Percentiles rank a stretch among this genome's conserved stretches.
Evolutionary conservation across 2,113 vertebrate genomes (phyloP).

Genomic region (Crotophaga sulcirostris): DNA sequence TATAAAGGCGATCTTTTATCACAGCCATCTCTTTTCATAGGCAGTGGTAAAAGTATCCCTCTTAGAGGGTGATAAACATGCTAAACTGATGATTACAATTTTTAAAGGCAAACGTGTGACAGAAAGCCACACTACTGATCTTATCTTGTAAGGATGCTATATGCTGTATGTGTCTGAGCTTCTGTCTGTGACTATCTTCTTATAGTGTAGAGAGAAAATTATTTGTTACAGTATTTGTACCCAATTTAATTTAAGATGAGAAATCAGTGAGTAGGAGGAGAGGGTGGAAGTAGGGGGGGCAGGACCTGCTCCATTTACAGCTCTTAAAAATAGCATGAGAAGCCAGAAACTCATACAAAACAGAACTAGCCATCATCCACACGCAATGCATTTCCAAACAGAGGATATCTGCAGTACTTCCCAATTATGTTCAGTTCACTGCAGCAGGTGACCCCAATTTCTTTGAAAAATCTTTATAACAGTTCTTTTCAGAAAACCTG

Average conservation of each 20-base stretch:
- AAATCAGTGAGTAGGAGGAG: constrained; percentile 19
- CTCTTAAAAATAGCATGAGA: constrained; percentile 40
- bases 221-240: constrained; percentile 41
- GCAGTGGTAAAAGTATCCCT: not conserved
- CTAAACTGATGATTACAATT: constrained; percentile 7
- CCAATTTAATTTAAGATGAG: constrained; percentile 52
- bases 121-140: not conserved
- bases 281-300: not conserved
- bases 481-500: constrained; percentile 50
- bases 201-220: constrained; percentile 4
- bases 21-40: not conserved
- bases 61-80: not conserved
- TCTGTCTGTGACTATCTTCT: not conserved
- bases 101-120: constrained; percentile 25
- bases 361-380: constrained; percentile 10
- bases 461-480: constrained; percentile 56
- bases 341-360: constrained; percentile 36
- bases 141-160: not conserved
- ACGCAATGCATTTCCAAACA: constrained; percentile 41
- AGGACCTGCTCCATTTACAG: constrained; percentile 36
- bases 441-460: constrained; percentile 42
- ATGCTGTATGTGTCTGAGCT: not conserved
- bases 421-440: constrained; percentile 58
- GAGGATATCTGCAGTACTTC: constrained; percentile 35
- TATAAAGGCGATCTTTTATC: not conserved